Evolutionary conservation across 2,888 invertebrate genomes (phyloP), one percentile per base, ranked within the genome.

Genomic region (Nomada ferruginata): DNA sequence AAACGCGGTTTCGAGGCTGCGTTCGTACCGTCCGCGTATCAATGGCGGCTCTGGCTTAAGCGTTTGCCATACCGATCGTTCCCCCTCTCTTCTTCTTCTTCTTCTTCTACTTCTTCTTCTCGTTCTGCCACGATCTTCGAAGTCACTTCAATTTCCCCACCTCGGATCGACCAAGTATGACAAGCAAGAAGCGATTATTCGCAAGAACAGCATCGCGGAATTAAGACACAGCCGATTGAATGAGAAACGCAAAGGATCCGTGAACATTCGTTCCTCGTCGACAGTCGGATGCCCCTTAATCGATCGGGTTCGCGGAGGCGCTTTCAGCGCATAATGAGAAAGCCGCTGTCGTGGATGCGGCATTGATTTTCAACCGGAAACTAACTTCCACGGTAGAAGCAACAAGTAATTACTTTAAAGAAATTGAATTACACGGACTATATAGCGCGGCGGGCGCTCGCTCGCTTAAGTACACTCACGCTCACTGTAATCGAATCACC

Each of bases 41-140:
- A 92, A 92, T 92, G 92, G 92, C 92, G 87, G 73, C 68, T 83
- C 82, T 53, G 86, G 61, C 50, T 81, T 76, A 85, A 83, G 85
- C 87, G 87, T 90, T 88, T 86, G 82, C 85, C 47, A 47, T 85
- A 84, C 86, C 89, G 89, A 91, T 89, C 89, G 84, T 83, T 77
- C 83, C 78, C 84, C 83, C 63, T 64, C 57, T 20, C 20, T 20
- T 20, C 7, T n/a, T 18, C 53, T 13, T 9, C 53, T 9, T 20
- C n/a, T 10, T 10, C n/a, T 7, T n/a, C 20, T 53, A 11, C 20
- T 53, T 20, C 53, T 20, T 53, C 18, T 2, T 53, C 55, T 61
- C 66, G 60, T 68, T 53, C 66, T 52, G 23, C 69, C 42, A 29
- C 71, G 47, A 52, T 47, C 63, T 36, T 47, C 36, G 52, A 29